Evolutionary conservation across 2,797 vertebrate genomes (phyloP), one percentile per base, ranked within the genome.

Genomic region (Nasua narica): DNA sequence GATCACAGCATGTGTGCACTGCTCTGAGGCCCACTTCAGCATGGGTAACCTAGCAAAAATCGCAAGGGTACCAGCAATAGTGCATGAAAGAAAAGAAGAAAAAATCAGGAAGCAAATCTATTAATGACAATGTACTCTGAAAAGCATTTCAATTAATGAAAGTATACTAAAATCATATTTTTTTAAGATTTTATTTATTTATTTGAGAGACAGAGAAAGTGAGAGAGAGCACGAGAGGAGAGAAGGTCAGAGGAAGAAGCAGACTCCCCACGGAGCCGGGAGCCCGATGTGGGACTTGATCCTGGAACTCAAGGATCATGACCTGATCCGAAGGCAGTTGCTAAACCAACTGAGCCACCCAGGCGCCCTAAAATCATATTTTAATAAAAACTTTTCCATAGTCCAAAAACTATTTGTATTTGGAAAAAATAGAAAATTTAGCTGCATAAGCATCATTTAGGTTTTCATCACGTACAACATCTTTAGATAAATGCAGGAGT

Each of bases 1-100:
- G 52, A 15, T 35, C 27, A 3, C 2, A 0, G 78, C 0, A 1
- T 1, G 0, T 0, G 2, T 8, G 1, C 2, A 25, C 23, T 7
- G 35, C 29, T 11, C 65, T 7, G 14, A 21, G 19, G 15, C 48
- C 48, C 9, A 0, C 43, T 9, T 27, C 25, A 3, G 4, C 16
- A 6, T 29, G 32, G 1, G 32, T 1, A n/a, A 13, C 21, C 21
- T 7, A 4, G 37, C 3, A n/a, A 7, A 43, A 35, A 11, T 5
- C 13, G 0, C 16, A 0, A 23, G 9, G 32, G 10, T 14, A 2
- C 0, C 0, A 5, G 29, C 16, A 52, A 2, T 2, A 2, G 8
- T 3, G 4, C 18, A 0, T 23, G 37, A 19, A 0, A 87, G 54
- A 50, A 60, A 58, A n/a, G 9, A 7, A 13, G 25, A 5, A 14